These are phyloP conservation scores for Gobionotothen gibberifrons DNA, from an alignment of 2,797 vertebrate species.

Conservation along the genomic window DNA sequence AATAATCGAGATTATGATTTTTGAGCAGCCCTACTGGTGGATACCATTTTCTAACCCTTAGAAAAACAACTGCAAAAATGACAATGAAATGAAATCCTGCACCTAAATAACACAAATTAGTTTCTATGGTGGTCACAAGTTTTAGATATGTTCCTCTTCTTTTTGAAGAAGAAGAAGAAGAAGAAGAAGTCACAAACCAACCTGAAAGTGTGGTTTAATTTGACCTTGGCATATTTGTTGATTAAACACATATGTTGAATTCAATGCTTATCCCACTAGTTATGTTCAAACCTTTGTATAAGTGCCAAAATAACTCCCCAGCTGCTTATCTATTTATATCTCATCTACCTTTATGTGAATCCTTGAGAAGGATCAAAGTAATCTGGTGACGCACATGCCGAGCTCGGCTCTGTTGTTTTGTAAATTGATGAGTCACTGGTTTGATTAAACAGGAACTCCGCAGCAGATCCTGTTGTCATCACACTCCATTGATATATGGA, in stretches of 20 bases:
- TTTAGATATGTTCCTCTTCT: too few relatives aligned
- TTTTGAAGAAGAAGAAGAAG: not conserved
- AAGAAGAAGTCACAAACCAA: not conserved
- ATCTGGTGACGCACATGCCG: constrained; percentile 42
- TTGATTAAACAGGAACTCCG: constrained; percentile 31
- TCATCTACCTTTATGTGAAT: constrained; percentile 24
- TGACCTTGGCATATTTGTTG: not conserved
- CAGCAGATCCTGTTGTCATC: constrained; percentile 27
- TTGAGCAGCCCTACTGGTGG: not conserved
- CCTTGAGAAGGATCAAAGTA: constrained; percentile 49
- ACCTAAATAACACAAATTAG: too few relatives aligned
- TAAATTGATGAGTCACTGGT: constrained; percentile 51
- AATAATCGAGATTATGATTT: too few relatives aligned
- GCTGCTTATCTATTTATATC: not conserved
- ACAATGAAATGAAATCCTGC: not conserved
- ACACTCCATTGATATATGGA: constrained; percentile 1
- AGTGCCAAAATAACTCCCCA: not conserved
- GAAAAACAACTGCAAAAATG: too few relatives aligned
- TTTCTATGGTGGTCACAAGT: not conserved
- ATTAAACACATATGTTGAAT: too few relatives aligned
- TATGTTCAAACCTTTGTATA: not conserved
- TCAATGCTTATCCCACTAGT: not conserved
- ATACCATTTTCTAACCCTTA: not conserved
- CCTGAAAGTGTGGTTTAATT: not conserved
- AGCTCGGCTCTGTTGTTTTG: constrained; percentile 23